A percentile compares a stretch with the other conserved stretches of the same genome.
These are phyloP conservation scores for Drosophila ustulata DNA, from an alignment of 2,888 invertebrate species.

Conservation along the genomic window DNA sequence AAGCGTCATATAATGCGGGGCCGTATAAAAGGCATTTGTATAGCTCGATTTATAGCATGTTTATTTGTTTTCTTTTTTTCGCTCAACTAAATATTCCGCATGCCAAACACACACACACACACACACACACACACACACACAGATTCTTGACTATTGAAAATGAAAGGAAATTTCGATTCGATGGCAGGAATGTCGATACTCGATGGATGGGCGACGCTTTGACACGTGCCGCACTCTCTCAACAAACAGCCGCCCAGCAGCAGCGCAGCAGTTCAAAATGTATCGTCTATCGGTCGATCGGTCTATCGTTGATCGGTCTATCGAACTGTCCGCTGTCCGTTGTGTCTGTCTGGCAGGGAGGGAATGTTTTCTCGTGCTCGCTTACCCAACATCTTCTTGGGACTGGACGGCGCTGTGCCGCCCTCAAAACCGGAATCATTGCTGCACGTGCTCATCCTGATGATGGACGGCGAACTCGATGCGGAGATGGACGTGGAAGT, in stretches of 20 bases:
- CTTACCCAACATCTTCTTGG: constrained; percentile 87
- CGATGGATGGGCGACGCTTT: not conserved
- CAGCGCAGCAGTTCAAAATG: constrained; percentile 3
- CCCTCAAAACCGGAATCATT: constrained; percentile 94
- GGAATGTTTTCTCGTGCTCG: constrained; percentile 9
- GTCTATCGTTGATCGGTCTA: constrained; percentile 13
- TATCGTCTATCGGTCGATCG: constrained; percentile 10
- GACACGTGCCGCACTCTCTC: not conserved
- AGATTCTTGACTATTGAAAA: constrained; percentile 43
- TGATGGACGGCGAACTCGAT: constrained; percentile 80
- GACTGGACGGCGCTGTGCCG: constrained; percentile 88
- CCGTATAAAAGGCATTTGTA: constrained; percentile 38
- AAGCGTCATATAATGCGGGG: constrained; percentile 22
- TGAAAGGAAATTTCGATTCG: constrained; percentile 55
- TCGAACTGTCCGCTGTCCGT: not conserved
- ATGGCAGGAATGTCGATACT: constrained; percentile 30
- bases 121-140: not conserved
- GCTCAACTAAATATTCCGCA: constrained; percentile 54
- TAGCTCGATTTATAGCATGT: constrained; percentile 53
- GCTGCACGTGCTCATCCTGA: constrained; percentile 90
- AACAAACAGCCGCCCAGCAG: constrained; percentile 5
- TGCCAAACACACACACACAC: constrained; percentile 15
- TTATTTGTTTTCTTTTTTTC: constrained; percentile 52
- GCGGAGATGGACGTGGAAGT: constrained; percentile 41
- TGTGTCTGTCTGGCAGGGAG: too few species aligned